A percentile compares a stretch with the other conserved stretches of the same genome.
phyloP scores from a whole-genome alignment of 2,797 vertebrate species.

The Notolepis coatsorum region DNA sequence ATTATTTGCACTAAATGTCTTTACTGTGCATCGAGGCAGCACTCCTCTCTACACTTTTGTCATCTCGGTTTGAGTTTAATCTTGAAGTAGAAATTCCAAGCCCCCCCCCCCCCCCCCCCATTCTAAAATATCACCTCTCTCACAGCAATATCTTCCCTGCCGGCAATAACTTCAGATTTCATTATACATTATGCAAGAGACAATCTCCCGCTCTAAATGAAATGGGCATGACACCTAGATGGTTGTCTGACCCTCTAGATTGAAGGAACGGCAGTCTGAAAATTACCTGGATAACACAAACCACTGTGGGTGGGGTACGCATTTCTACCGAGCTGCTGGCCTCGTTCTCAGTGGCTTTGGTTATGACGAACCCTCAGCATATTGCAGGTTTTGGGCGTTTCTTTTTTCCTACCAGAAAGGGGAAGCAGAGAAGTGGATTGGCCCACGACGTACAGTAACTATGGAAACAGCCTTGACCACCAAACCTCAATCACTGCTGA shows the following conservation, averaged over 20 bases:
- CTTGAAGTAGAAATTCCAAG: constrained; percentile 60
- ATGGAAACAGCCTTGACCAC: constrained; percentile 69
- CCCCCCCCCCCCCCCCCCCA: constrained; percentile 59
- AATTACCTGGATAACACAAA: constrained; percentile 51
- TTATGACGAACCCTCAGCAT: constrained; percentile 16
- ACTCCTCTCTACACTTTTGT: background rate
- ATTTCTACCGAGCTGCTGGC: background rate
- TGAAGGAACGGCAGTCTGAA: constrained; percentile 42
- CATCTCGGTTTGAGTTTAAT: constrained; percentile 63
- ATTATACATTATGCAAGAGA: constrained; percentile 75
- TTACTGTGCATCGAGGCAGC: background rate
- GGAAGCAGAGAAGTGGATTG: constrained; percentile 46
- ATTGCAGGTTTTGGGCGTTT: constrained; percentile 54
- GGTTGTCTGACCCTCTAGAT: constrained; percentile 51
- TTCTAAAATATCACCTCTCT: constrained; percentile 49
- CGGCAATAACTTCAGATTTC: constrained; percentile 66
- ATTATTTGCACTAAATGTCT: too few species aligned
- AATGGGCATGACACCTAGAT: constrained; percentile 59
- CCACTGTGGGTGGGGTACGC: constrained; percentile 13
- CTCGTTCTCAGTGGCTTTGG: constrained; percentile 9
- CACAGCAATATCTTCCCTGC: constrained; percentile 56
- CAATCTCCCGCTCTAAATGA: constrained; percentile 69
- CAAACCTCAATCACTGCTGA: constrained; percentile 51
- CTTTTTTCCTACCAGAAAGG: constrained; percentile 27
- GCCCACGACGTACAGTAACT: constrained; percentile 58